Conservation (phyloP, 64 coral and sea anemone genomes). For the Actinia tenebrosa region DNA sequence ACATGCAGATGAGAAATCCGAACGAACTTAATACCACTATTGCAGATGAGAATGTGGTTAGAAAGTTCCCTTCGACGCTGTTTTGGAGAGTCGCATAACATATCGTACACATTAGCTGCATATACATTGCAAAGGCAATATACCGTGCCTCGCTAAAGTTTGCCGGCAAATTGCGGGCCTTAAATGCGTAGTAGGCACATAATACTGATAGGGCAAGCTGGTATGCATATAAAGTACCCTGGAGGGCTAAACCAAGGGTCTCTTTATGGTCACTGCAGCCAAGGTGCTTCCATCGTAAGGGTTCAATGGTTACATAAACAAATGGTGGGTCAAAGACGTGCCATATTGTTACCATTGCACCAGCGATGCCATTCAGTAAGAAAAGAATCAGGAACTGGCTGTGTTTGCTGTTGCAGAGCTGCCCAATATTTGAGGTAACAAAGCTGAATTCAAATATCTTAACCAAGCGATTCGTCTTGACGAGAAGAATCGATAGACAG, state of each 20-base stretch:
- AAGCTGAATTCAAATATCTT: conserved; percentile 57
- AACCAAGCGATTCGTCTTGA: conserved; percentile 62
- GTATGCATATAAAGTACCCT: conserved; percentile 42
- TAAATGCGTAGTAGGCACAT: conserved; percentile 71
- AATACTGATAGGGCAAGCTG: conserved; percentile 45
- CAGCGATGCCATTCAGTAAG: conserved; percentile 43
- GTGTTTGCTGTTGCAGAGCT: conserved; percentile 33
- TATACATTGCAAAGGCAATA: conserved; percentile 74
- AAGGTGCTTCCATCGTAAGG: conserved; percentile 17
- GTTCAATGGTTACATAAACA: conserved; percentile 26
- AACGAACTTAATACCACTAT: conserved; percentile 40
- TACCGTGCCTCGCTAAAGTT: conserved; percentile 81
- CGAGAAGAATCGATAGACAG: conserved; percentile 54
- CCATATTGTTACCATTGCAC: conserved; percentile 24
- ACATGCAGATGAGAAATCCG: conserved; percentile 68
- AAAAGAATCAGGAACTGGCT: conserved; percentile 42
- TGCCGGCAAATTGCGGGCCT: conserved; percentile 71
- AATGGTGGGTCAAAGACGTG: conserved; percentile 36
- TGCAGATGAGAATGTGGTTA: conserved; percentile 15
- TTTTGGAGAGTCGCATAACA: conserved; percentile 43
- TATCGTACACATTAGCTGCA: conserved; percentile 53
- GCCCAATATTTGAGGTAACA: conserved; percentile 9
- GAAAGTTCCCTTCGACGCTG: conserved; percentile 33
- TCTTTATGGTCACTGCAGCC: conserved; percentile 24
- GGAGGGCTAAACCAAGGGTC: conserved; percentile 16